Percentiles rank a stretch among this genome's conserved stretches.
These are phyloP conservation scores for Agrochola lychnidis DNA, from an alignment of 2,888 invertebrate species.

Conservation along the genomic window DNA sequence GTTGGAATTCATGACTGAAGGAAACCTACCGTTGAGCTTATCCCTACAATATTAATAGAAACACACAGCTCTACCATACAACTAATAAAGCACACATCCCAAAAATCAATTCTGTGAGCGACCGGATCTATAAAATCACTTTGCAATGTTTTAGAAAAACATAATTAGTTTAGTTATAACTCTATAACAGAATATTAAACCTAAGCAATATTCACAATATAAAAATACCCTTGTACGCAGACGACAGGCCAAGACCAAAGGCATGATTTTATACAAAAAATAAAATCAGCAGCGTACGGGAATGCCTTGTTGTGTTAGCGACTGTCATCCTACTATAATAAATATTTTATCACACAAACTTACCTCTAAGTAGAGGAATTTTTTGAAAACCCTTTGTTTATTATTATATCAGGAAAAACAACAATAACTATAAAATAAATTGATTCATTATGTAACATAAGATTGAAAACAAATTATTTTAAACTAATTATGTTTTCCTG, in stretches of 20 bases:
- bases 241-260: slow-evolving; percentile 91
- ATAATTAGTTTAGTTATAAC: slow-evolving; percentile 85
- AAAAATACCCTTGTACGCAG: slow-evolving; percentile 86
- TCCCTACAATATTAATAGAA: slow-evolving; percentile 66
- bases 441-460: slow-evolving; percentile 65
- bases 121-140: slow-evolving; percentile 83
- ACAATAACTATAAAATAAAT: slow-evolving; percentile 69
- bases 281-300: slow-evolving; percentile 89
- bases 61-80: slow-evolving; percentile 58
- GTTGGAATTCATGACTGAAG: slow-evolving; percentile 40
- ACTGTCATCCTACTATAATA: slow-evolving; percentile 88
- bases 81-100: slow-evolving; percentile 67
- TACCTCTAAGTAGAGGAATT: slow-evolving; percentile 78
- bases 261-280: slow-evolving; percentile 90
- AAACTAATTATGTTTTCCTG: slow-evolving; percentile 89
- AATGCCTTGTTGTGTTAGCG: slow-evolving; percentile 88
- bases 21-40: slow-evolving; percentile 66
- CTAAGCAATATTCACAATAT: slow-evolving; percentile 85
- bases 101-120: slow-evolving; percentile 83
- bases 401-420: slow-evolving; percentile 62
- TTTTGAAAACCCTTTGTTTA: slow-evolving; percentile 71
- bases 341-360: slow-evolving; percentile 87
- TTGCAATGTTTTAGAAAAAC: slow-evolving; percentile 84
- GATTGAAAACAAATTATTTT: slow-evolving; percentile 69
- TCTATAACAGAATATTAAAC: slow-evolving; percentile 81